phyloP scores from a whole-genome alignment of 2,113 vertebrate genomes.

The Talpa occidentalis region DNA sequence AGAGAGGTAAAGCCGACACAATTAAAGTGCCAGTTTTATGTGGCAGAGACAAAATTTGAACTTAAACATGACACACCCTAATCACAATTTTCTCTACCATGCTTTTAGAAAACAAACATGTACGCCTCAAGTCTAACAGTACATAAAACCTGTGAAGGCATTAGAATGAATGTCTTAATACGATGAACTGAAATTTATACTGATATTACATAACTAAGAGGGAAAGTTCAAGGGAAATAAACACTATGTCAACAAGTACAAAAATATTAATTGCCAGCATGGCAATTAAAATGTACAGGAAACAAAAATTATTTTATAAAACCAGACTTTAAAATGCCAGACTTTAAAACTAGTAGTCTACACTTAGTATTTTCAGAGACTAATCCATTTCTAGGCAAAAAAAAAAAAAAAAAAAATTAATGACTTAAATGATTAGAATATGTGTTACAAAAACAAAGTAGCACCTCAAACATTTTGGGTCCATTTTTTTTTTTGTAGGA shows the following conservation, averaged over 20 bases:
- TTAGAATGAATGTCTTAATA: not conserved
- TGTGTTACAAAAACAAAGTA: slow-evolving; percentile 47
- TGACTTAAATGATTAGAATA: slow-evolving; percentile 40
- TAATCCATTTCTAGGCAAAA: slow-evolving; percentile 10
- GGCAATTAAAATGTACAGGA: no score
- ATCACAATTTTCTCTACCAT: not conserved
- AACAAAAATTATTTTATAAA: no score
- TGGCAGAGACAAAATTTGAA: not conserved
- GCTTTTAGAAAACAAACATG: not conserved
- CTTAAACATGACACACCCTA: not conserved
- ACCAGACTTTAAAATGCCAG: no score
- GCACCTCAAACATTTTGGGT: slow-evolving; percentile 27
- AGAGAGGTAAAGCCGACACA: not conserved
- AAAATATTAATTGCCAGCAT: not conserved
- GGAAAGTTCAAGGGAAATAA: not conserved
- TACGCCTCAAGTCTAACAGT: not conserved
- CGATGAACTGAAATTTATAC: slow-evolving; percentile 7
- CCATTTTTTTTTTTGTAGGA: slow-evolving; percentile 8
- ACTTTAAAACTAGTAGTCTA: slow-evolving; percentile 2
- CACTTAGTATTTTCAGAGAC: not conserved
- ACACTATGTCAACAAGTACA: not conserved
- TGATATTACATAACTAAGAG: not conserved
- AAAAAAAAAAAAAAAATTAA: not conserved
- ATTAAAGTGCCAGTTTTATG: not conserved
- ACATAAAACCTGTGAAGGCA: not conserved